Evolutionary conservation across 2,888 invertebrate genomes (phyloP), one percentile per base, ranked within the genome.

Genomic region (Mactromeris polynyma): DNA sequence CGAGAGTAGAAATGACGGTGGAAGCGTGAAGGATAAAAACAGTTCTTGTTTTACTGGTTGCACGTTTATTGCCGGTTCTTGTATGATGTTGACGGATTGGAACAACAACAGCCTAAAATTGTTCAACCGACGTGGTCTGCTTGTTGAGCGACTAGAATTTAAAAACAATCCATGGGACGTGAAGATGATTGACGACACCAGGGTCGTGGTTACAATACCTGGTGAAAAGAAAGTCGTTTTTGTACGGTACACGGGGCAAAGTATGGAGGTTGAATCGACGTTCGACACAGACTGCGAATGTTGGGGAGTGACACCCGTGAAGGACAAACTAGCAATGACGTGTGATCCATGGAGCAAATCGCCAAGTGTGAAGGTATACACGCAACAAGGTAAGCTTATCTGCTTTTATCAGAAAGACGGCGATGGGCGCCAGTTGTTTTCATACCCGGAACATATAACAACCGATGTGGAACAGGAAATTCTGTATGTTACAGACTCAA

Each of bases 151-250:
- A 38, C 81, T 90, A 6, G 81, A 78, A n/a, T 83, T 92, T 51
- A 87, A 89, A 1, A 89, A 88, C 86, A 91, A 88, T 38, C 92
- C 92, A 11, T 92, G 92, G 92, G 91, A 92, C 64, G 88, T 92
- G 0, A 88, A 89, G 40, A 81, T 79, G 33, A 79, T 92, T 9
- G 89, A 90, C 33, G 90, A 91, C n/a, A 80, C 58, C 19, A 84
- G 54, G 21, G 90, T 90, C 6, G 91, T 89, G 1, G 90, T 89
- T 0, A 91, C 92, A 0, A 87, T 92, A 2, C 92, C 92, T 1
- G 91, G 90, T 0, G 92, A 90, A 38, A 58, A 90, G 69, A 87
- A 58, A 40, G 80, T 92, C 9, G 87, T 80, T 54, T 83, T 92
- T 17, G 79, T 92, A 21, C 42, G 46, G 31, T 90, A 87, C 78